These are phyloP conservation scores for Cantharis rufa DNA, from an alignment of 2,888 invertebrate species.

Conservation along the genomic window DNA sequence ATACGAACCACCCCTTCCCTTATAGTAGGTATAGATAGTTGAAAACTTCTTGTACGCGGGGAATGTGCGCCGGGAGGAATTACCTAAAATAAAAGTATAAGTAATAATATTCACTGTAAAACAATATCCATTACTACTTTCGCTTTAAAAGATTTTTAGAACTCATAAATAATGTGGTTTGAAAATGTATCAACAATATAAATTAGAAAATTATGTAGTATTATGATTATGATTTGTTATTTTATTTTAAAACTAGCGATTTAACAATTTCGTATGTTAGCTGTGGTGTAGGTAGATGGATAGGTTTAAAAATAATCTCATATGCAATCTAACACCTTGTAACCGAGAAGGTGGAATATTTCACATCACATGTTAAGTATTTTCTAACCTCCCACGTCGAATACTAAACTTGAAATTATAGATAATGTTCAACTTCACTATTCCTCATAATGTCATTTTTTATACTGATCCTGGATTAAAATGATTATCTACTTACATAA, in stretches of 20 bases:
- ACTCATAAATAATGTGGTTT: neutral
- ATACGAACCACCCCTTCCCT: too few species aligned
- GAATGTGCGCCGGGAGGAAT: too few species aligned
- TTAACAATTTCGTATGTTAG: slow-evolving; percentile 2
- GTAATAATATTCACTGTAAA: neutral
- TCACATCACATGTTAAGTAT: slow-evolving; percentile 15
- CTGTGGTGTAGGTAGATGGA: slow-evolving; percentile 16
- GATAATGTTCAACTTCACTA: neutral
- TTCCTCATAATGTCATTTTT: neutral
- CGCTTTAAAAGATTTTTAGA: neutral
- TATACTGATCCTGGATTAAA: neutral
- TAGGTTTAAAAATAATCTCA: slow-evolving; percentile 15
- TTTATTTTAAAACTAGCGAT: slow-evolving; percentile 9
- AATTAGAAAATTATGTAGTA: neutral
- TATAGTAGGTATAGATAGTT: too few species aligned
- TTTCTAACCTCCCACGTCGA: slow-evolving; percentile 19
- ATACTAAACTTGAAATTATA: slow-evolving; percentile 6
- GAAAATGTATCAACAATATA: neutral
- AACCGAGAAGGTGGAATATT: slow-evolving; percentile 20
- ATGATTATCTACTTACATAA: neutral
- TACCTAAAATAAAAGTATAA: too few species aligned
- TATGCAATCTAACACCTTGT: slow-evolving; percentile 23
- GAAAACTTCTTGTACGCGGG: too few species aligned
- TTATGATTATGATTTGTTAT: neutral
- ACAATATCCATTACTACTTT: neutral